A percentile compares a stretch with the other conserved stretches of the same genome.
Conservation (phyloP, 2,797 vertebrate genomes). For the Antrozous pallidus region DNA sequence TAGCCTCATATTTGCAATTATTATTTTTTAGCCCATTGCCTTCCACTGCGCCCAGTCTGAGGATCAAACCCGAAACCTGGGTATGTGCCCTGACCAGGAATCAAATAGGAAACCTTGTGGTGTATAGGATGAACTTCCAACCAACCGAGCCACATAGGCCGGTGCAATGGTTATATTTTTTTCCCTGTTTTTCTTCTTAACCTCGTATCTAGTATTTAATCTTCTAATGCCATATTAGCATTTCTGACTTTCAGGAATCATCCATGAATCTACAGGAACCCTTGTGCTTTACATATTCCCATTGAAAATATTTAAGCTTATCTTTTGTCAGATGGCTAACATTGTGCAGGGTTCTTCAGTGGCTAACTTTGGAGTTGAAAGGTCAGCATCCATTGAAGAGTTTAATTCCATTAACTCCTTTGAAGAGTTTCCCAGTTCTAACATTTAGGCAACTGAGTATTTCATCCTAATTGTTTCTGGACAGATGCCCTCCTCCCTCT, state of each 20-base stretch:
- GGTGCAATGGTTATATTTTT: neutral
- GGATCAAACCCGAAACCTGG: neutral
- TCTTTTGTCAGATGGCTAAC: constrained; percentile 9
- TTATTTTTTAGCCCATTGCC: constrained; percentile 33
- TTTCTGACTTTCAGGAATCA: constrained; percentile 69
- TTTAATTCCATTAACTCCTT: neutral
- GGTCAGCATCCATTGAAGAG: neutral
- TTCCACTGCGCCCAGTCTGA: neutral
- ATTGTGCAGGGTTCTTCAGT: neutral
- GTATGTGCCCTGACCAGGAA: neutral
- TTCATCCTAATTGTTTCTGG: neutral
- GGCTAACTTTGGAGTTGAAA: constrained; percentile 15
- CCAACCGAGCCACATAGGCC: neutral
- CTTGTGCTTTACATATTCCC: constrained; percentile 35
- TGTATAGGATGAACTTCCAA: neutral
- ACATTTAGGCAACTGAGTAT: neutral
- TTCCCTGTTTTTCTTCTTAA: constrained; percentile 50
- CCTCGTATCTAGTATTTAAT: constrained; percentile 30
- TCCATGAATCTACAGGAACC: constrained; percentile 39
- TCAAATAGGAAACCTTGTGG: neutral
- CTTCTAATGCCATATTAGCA: neutral
- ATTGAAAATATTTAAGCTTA: constrained; percentile 62
- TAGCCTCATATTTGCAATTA: constrained; percentile 56
- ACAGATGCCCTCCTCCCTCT: neutral
- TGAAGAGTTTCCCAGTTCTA: neutral